A percentile compares a stretch with the other conserved stretches of the same genome.
These are phyloP conservation scores for Morone chrysops DNA, from an alignment of 2,113 vertebrate species.

Conservation along the genomic window DNA sequence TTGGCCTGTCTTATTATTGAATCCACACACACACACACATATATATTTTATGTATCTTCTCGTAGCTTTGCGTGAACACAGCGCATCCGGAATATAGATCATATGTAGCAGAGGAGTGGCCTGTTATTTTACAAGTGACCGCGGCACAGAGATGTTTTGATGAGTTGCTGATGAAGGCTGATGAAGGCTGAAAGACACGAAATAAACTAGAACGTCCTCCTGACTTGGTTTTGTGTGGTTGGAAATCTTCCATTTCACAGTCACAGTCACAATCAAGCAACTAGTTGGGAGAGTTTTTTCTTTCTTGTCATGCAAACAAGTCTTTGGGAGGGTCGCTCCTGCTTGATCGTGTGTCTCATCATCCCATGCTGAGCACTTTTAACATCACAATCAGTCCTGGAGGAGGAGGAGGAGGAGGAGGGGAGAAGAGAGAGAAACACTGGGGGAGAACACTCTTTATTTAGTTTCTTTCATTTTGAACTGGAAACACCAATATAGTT, in stretches of 20 bases:
- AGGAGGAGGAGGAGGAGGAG: neutral
- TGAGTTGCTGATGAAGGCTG: conserved; percentile 23
- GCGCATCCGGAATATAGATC: neutral
- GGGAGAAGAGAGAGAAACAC: neutral
- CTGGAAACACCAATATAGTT: no score
- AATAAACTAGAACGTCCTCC: neutral
- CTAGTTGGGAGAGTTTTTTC: conserved; percentile 67
- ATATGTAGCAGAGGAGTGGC: neutral
- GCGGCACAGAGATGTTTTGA: neutral
- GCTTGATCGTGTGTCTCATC: conserved; percentile 76
- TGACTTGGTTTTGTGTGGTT: neutral
- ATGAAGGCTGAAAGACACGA: neutral
- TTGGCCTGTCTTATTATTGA: conserved; percentile 21
- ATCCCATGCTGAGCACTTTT: conserved; percentile 79
- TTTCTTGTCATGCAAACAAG: conserved; percentile 83
- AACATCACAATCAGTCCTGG: conserved; percentile 75
- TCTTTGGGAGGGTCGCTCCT: conserved; percentile 70
- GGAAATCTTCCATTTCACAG: conserved; percentile 18
- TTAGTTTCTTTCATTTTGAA: neutral
- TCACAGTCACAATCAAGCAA: conserved; percentile 27
- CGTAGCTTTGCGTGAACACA: neutral
- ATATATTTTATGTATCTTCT: neutral
- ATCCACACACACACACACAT: neutral
- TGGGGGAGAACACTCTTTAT: conserved; percentile 4
- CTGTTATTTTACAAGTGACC: neutral